Evolutionary conservation across 1,140 invertebrate species (phyloP).

Genomic region (Ctenoplectra terminalis): DNA sequence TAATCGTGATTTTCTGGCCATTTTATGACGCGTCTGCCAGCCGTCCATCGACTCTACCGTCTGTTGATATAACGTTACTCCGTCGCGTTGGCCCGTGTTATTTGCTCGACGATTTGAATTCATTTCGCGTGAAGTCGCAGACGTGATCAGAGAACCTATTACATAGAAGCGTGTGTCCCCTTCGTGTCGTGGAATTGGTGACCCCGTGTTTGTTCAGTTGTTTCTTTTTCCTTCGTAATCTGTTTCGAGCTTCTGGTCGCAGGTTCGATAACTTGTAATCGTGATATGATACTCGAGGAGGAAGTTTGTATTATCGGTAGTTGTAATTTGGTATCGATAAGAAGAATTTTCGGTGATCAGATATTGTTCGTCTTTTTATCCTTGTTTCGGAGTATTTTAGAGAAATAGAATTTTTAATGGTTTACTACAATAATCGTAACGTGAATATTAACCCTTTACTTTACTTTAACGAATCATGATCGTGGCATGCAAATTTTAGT

Average conservation of each 20-base stretch:
- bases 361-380: too few species aligned
- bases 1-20: conserved; percentile 17
- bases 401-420: too few species aligned
- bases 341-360: too few species aligned
- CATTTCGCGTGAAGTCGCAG: conserved; percentile 36
- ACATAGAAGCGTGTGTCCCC: background rate
- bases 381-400: too few species aligned
- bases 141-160: conserved; percentile 42
- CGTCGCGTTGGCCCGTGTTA: conserved; percentile 10
- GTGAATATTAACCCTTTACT: too few species aligned
- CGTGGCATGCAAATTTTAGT: too few species aligned
- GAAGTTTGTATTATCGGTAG: background rate
- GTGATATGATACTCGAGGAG: background rate
- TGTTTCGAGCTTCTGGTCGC: background rate
- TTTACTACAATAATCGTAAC: too few species aligned
- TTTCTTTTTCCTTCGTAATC: background rate
- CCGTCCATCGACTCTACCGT: background rate
- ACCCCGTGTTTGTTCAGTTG: background rate
- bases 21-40: conserved; percentile 1
- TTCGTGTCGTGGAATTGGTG: background rate
- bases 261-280: background rate
- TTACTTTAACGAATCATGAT: too few species aligned
- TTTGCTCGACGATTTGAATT: conserved; percentile 47
- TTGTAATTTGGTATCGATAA: too few species aligned
- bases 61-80: conserved; percentile 21